Base-by-base conservation (phyloP, 2,113 vertebrate genomes). In the Neomonachus schauinslandi region DNA sequence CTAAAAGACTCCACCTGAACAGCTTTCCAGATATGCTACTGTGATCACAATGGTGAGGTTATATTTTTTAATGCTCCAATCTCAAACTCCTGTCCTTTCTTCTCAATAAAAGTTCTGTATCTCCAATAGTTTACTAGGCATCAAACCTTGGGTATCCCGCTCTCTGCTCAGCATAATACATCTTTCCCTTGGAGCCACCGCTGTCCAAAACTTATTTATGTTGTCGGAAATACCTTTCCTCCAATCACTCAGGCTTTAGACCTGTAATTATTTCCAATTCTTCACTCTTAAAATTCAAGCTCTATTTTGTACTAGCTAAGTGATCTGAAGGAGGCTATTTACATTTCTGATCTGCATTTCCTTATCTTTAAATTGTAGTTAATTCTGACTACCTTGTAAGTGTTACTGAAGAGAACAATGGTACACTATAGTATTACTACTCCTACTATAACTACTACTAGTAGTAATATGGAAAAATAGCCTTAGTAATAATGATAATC, bases 301-400 rank as follows among this genome's bases (percentile, higher is more conserved):
- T 65, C 18, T 21, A 39, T 51, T 53, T 31, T 7, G 11, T 28
- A 49, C 18, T 79, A 79, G 14, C 16, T 65, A 55, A 87, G 55
- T 61, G 69, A 80, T 82, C 36, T 36, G 59, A 42, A 59, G 4
- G 22, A 49, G 71, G 24, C 19, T 49, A n/a, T 81, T 98, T 92
- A 42, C 46, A 79, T 93, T 89, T 92, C 55, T 92, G 36, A 53
- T 93, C 51, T 92, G 81, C 36, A 33, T 71, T 90, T 96, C 53
- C 39, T 57, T 95, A 76, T 49, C 76, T 74, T 55, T 61, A 81
- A 74, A 36, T n/a, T 33, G 1, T 33, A 59, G 42, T 87, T 89
- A 77, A 74, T 89, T 94, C 87, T 97, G 57, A 86, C 39, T 69
- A 26, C 28, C 10, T 94, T 7, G 7, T 76, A n/a, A 82, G 8